Evolutionary conservation across 2,888 invertebrate species (phyloP).

Genomic region (Drosophila nigritarsus): DNA sequence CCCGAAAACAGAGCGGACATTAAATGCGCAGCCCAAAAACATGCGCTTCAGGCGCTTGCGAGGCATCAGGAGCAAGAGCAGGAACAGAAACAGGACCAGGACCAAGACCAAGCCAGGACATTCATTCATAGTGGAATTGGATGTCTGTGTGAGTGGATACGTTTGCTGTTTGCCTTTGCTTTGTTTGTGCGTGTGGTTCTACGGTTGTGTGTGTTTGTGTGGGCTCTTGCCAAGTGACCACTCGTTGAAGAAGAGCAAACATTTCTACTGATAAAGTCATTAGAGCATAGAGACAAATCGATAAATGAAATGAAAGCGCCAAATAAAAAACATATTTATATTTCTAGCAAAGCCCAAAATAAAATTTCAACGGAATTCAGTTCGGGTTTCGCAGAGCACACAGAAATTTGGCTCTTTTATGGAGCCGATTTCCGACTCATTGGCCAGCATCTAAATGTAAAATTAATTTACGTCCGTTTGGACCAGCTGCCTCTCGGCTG

Average conservation of each 20-base stretch:
- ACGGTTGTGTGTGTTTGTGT: constrained; percentile 14
- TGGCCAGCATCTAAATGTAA: constrained; percentile 50
- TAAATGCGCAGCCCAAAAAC: constrained; percentile 72
- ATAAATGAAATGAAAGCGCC: constrained; percentile 60
- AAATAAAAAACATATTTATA: constrained; percentile 22
- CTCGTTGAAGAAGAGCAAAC: constrained; percentile 23
- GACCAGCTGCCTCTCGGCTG: constrained; percentile 29
- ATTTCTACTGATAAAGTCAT: constrained; percentile 69
- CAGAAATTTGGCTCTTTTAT: constrained; percentile 25
- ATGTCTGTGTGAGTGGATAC: constrained; percentile 4
- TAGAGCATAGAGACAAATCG: constrained; percentile 62
- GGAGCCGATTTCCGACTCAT: constrained; percentile 59
- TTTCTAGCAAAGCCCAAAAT: constrained; percentile 20
- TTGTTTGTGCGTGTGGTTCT: constrained; percentile 6
- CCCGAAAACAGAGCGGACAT: constrained; percentile 53
- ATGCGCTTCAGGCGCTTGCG: constrained; percentile 67
- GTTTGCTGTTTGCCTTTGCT: constrained; percentile 7
- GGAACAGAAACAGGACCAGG: background rate
- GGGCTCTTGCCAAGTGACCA: constrained; percentile 59
- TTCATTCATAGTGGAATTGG: constrained; percentile 6
- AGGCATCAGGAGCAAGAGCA: constrained; percentile 16
- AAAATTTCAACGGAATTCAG: constrained; percentile 5
- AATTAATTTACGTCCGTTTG: constrained; percentile 54
- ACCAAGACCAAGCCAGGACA: constrained; percentile 4
- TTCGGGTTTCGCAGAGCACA: background rate